A percentile compares a stretch with the other conserved stretches of the same genome.
Conservation (phyloP, 92 coral and sea anemone genomes). For the Parazoanthus swiftii region DNA sequence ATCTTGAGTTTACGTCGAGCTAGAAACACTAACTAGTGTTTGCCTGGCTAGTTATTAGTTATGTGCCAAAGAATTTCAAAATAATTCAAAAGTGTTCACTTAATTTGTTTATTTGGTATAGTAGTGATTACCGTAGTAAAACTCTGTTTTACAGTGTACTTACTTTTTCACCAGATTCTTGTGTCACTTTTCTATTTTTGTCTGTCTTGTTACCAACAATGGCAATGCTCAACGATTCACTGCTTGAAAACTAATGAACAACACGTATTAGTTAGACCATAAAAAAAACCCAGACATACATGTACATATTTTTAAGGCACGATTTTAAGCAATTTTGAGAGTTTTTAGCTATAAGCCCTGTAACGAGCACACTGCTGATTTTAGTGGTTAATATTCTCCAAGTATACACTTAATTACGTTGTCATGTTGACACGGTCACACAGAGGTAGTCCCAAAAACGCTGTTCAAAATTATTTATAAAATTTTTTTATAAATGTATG, state of each 20-base stretch:
- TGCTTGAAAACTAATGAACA: conserved; percentile 1
- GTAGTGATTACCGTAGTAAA: neutral
- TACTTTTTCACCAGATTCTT: conserved; percentile 51
- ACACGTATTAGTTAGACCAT: neutral
- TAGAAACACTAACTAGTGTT: no score
- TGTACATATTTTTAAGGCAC: no score
- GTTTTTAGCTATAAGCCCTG: no score
- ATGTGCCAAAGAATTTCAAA: neutral
- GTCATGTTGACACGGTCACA: no score
- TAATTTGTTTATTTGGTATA: neutral
- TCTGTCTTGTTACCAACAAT: conserved; percentile 55
- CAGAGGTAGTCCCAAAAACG: no score
- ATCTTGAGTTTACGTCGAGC: neutral
- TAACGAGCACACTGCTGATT: no score
- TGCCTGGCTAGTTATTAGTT: no score
- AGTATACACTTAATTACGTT: no score
- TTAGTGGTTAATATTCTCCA: no score
- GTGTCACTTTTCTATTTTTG: conserved; percentile 38
- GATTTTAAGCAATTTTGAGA: no score
- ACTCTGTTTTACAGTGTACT: neutral
- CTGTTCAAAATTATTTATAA: no score
- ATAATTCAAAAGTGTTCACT: neutral
- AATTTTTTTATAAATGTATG: no score
- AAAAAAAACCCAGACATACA: neutral
- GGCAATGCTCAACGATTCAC: conserved; percentile 22